Conservation (phyloP, 2,113 vertebrate genomes). For the Phyllostomus discolor region DNA sequence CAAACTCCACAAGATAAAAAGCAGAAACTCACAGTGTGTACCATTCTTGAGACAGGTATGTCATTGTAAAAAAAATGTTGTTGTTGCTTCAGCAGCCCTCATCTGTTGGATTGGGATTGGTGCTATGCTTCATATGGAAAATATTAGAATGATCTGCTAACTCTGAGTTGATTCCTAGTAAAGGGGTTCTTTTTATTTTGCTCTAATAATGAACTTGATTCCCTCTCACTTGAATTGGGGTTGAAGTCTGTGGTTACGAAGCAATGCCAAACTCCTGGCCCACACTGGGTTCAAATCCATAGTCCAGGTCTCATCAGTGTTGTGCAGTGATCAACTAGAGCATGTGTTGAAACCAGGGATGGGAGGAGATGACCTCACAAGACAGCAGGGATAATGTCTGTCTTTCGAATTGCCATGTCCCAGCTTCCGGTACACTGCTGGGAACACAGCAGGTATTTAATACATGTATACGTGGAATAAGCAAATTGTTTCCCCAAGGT, state of each 20-base stretch:
- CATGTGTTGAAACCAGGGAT: not conserved
- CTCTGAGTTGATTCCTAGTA: conserved; percentile 24
- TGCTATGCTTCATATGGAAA: not conserved
- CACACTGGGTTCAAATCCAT: not conserved
- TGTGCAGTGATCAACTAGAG: not conserved
- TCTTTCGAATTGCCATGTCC: not conserved
- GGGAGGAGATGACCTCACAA: not conserved
- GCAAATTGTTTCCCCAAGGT: not conserved
- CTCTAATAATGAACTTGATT: not conserved
- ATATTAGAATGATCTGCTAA: not conserved
- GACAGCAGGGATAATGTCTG: not conserved
- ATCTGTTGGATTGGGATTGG: not conserved
- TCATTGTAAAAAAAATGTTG: not conserved
- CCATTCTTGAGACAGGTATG: not conserved
- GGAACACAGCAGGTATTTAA: not conserved
- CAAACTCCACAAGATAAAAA: conserved; percentile 27
- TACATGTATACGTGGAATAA: not conserved
- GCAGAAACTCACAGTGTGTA: not conserved
- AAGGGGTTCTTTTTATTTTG: not conserved
- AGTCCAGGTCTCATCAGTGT: not conserved
- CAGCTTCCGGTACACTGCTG: not conserved
- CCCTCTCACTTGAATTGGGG: not conserved
- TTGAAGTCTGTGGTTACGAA: not conserved
- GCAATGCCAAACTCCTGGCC: not conserved
- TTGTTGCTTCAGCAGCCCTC: not conserved